Base-by-base conservation (phyloP, 2,113 vertebrate genomes). In the Nycticryphes semicollaris region DNA sequence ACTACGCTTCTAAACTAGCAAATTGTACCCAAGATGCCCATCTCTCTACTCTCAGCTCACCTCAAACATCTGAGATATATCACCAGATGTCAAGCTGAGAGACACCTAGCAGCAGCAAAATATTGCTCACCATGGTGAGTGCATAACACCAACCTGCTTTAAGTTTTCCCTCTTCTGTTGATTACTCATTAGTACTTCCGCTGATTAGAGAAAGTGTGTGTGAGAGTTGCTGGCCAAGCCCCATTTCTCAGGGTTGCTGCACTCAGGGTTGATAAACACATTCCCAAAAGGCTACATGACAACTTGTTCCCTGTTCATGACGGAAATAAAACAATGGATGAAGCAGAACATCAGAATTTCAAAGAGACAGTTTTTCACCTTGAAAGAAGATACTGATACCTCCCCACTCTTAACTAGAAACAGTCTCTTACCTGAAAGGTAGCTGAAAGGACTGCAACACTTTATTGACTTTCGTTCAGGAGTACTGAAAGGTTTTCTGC, bases 21-120 rank as follows among this genome's bases (percentile, higher is more conserved):
- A 97, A 91, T 41, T 60, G 73, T 86, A 77, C 92, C 90, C 90
- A 70, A 89, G 90, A 60, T 85, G 54, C 91, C 64, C 77, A 85
- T 86, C 47, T 78, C 77, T 88, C 43, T 17, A 1, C 68, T 92
- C 86, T 63, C 54, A 62, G 76, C 54, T 64, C 5, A 3, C 50
- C 90, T 83, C 93, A 86, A 23, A 84, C 54, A 45, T 11, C 70
- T 63, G 17, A 88, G 45, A 87, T 86, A 6, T 35, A 69, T 87
- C 48, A 84, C 62, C 84, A 93, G 53, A 77, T 70, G 62, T 82
- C 94, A 94, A 69, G 62, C 48, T 90, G 84, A 89, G 62, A 95
- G 41, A 90, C 62, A 80, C 47, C 76, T 25, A 79, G 41, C 28
- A 82, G 69, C 51, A 94, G 72, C 68, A 88, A 72, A 91, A 84